Base-by-base conservation (phyloP, 2,888 invertebrate species). In the Kuschelorhynchus macadamiae region DNA sequence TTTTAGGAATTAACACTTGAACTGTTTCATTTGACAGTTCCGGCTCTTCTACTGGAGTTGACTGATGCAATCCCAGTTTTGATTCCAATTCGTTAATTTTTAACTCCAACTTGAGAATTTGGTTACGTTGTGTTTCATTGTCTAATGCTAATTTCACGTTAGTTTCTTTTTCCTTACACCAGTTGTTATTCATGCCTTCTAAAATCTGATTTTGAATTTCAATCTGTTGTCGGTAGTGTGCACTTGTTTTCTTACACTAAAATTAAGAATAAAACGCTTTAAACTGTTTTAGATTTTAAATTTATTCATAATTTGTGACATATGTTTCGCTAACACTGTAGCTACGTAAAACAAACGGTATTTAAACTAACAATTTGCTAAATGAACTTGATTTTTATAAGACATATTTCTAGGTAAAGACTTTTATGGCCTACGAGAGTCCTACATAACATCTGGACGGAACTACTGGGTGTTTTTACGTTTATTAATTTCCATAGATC, bases 241-340 rank as follows among this genome's bases (percentile, higher is more conserved):
- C 18, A 36, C 57, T 65, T 9, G 50, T 73, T 16, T 41, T 50
- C 59, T 73, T 75, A 71, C 74, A 76, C 77, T 77, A 16, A 72
- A 25, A 60, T 25, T 25, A 25, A 25, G 7, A n/a, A n/a, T n/a
- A n/a, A n/a, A n/a, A n/a, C n/a, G n/a, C n/a, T n/a, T n/a, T n/a
- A n/a, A n/a, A n/a, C n/a, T n/a, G n/a, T n/a, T n/a, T n/a, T n/a
- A n/a, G n/a, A n/a, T n/a, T n/a, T n/a, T n/a, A n/a, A n/a, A n/a
- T n/a, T n/a, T n/a, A n/a, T n/a, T n/a, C n/a, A n/a, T n/a, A n/a
- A n/a, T n/a, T n/a, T n/a, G n/a, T n/a, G n/a, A n/a, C n/a, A n/a
- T n/a, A n/a, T n/a, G n/a, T n/a, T n/a, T n/a, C n/a, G n/a, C n/a
- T n/a, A n/a, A n/a, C n/a, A n/a, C n/a, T n/a, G n/a, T n/a, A n/a